Evolutionary conservation across 53 echinoderm and acorn worm genomes (phyloP).

Genomic region (Temnopleurus reevesii): DNA sequence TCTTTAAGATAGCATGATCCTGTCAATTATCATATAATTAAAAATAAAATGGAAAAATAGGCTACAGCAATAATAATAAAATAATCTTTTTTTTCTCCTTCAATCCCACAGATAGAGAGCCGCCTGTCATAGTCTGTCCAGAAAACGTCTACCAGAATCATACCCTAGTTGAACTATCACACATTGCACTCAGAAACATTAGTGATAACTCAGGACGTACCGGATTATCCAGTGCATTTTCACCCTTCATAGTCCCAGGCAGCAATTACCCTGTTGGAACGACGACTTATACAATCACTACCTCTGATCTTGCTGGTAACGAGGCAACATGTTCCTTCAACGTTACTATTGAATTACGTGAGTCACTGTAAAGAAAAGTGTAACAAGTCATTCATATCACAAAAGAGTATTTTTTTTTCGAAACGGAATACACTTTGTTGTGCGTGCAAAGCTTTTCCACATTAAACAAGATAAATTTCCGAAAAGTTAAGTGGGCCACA

Average conservation of each 20-base stretch:
- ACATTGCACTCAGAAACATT: neutral
- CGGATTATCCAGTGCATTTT: neutral
- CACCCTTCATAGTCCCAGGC: neutral
- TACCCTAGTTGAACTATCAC: neutral
- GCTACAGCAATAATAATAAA: no score
- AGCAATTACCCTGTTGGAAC: neutral
- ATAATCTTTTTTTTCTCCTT: neutral
- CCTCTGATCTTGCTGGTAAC: neutral
- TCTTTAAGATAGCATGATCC: no score
- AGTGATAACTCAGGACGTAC: neutral
- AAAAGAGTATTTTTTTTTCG: no score
- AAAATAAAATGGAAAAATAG: no score
- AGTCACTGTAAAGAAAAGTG: no score
- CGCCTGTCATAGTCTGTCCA: constrained; percentile 21
- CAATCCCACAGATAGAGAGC: neutral
- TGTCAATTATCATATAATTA: no score
- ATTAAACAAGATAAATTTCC: no score
- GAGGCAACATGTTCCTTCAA: constrained; percentile 1
- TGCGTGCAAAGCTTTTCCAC: no score
- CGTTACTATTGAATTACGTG: constrained; percentile 14
- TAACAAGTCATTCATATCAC: no score
- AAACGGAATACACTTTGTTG: no score
- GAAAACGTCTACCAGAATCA: constrained; percentile 11
- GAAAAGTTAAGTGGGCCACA: no score
- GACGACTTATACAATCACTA: neutral